A percentile compares a stretch with the other conserved stretches of the same genome.
phyloP scores from a whole-genome alignment of 2,888 invertebrate species.

The Pelosia muscerda region DNA sequence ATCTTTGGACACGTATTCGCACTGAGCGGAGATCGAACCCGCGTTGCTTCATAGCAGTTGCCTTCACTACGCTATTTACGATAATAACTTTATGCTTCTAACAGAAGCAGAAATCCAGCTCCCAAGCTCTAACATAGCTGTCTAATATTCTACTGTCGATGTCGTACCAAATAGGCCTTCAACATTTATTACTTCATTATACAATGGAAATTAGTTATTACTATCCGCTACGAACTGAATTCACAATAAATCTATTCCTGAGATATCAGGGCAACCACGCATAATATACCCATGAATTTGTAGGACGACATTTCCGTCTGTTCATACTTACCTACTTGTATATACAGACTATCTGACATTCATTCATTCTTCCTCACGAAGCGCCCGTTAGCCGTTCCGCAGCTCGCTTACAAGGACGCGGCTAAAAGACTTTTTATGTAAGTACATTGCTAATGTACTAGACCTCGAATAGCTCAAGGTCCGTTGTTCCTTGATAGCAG shows the following conservation, averaged over 20 bases:
- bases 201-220: background rate
- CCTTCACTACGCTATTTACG: too few relatives aligned
- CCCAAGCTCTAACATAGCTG: background rate
- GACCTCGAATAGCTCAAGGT: background rate
- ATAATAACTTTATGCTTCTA: too few relatives aligned
- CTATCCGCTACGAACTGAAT: background rate
- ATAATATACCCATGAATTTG: constrained; percentile 2
- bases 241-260: background rate
- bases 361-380: constrained; percentile 24
- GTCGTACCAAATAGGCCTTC: too few relatives aligned
- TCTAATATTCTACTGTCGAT: too few relatives aligned
- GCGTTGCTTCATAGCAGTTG: too few relatives aligned
- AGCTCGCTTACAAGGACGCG: constrained; percentile 22
- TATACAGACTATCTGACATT: constrained; percentile 7
- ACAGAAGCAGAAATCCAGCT: too few relatives aligned
- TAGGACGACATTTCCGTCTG: background rate
- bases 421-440: constrained; percentile 20
- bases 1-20: too few relatives aligned
- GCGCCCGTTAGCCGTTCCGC: constrained; percentile 26
- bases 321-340: constrained; percentile 1
- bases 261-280: constrained; percentile 2
- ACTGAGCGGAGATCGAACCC: too few relatives aligned
- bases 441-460: background rate
- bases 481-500: background rate
- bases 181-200: background rate